A percentile compares a stretch with the other conserved stretches of the same genome.
Evolutionary conservation across 2,797 vertebrate genomes (phyloP).

Genomic region (Urophycis tenuis): DNA sequence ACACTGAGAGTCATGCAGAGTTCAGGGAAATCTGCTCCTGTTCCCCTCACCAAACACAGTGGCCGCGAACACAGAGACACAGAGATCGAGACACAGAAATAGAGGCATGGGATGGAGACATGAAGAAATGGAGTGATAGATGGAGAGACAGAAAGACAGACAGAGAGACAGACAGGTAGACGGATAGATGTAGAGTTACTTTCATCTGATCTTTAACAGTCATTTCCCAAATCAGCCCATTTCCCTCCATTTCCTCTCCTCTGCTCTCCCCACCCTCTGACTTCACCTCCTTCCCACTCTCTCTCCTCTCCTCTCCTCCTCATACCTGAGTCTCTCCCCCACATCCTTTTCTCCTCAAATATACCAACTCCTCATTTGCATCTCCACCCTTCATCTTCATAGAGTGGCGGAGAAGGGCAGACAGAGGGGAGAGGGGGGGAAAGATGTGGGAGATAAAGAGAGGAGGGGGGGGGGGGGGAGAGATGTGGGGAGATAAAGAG

Average conservation of each 20-base stretch:
- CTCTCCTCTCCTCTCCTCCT: background rate
- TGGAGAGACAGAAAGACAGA: background rate
- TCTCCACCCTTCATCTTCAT: slow-evolving; percentile 24
- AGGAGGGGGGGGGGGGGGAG: background rate
- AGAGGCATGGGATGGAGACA: too few relatives aligned
- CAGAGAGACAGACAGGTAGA: too few relatives aligned
- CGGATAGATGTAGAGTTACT: background rate
- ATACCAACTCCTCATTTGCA: slow-evolving; percentile 31
- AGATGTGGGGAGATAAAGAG: background rate
- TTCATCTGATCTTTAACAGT: background rate
- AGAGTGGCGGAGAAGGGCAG: background rate
- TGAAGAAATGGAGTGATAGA: too few relatives aligned
- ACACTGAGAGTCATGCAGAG: too few relatives aligned
- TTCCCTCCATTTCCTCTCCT: too few relatives aligned
- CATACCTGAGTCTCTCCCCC: slow-evolving; percentile 8
- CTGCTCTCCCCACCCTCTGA: too few relatives aligned
- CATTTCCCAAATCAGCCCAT: background rate
- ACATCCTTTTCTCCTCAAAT: slow-evolving; percentile 30
- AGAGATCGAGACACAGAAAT: background rate
- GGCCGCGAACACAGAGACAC: background rate
- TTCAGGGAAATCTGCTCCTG: too few relatives aligned
- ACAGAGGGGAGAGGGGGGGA: background rate
- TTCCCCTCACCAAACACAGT: too few relatives aligned
- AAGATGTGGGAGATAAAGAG: too few relatives aligned
- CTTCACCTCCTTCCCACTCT: background rate